These are phyloP conservation scores for Anolis apletophallus DNA, from an alignment of 2,797 vertebrate genomes.

Conservation along the genomic window DNA sequence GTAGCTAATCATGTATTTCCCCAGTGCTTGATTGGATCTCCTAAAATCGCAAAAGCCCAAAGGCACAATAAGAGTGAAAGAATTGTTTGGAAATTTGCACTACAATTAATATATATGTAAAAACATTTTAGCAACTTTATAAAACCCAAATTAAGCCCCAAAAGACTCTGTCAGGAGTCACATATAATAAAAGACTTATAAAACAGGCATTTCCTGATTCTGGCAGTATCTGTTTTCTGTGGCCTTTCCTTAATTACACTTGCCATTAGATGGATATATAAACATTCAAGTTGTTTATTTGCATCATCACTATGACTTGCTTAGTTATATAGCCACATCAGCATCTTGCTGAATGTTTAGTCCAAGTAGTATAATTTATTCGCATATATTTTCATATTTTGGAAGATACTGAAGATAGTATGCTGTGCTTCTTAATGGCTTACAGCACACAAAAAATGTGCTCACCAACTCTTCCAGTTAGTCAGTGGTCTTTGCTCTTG, in stretches of 20 bases:
- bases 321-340: constrained; percentile 57
- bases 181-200: constrained; percentile 44
- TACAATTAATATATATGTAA: constrained; percentile 14
- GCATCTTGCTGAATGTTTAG: constrained; percentile 62
- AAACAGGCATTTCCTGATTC: constrained; percentile 52
- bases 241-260: constrained; percentile 66
- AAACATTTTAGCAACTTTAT: constrained; percentile 54
- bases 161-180: constrained; percentile 22
- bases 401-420: constrained; percentile 58
- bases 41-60: not conserved
- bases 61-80: not conserved
- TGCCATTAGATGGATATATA: constrained; percentile 64
- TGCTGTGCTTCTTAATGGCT: constrained; percentile 61
- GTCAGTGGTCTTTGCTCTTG: constrained; percentile 43
- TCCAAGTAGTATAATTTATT: constrained; percentile 64
- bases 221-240: constrained; percentile 53
- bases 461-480: constrained; percentile 55
- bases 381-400: constrained; percentile 60
- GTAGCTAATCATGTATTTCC: no score
- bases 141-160: constrained; percentile 40
- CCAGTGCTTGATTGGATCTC: no score
- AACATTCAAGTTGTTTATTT: constrained; percentile 71
- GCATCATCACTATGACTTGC: constrained; percentile 65
- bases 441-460: constrained; percentile 57
- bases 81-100: constrained; percentile 1